phyloP scores from a whole-genome alignment of 1,140 invertebrate species.

The Hypothenemus hampei region DNA sequence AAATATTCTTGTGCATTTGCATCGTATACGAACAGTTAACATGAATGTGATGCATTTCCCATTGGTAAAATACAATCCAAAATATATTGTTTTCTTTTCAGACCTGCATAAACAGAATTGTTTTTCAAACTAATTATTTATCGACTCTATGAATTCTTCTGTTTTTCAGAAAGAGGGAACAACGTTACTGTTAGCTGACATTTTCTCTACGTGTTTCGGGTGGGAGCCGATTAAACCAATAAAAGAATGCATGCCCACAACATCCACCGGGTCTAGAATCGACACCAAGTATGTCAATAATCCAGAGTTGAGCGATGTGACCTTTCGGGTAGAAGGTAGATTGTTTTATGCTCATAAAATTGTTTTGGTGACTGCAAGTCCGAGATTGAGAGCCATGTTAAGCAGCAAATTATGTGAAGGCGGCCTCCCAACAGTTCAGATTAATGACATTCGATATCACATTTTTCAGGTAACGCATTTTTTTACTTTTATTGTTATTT shows the following conservation, averaged over 20 bases:
- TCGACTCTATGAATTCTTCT: neutral
- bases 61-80: no score
- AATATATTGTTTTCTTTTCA: no score
- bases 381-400: constrained; percentile 80
- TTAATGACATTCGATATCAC: constrained; percentile 88
- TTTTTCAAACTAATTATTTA: no score
- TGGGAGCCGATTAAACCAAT: constrained; percentile 79
- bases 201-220: constrained; percentile 83
- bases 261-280: constrained; percentile 59
- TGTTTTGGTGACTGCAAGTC: constrained; percentile 83
- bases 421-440: constrained; percentile 79
- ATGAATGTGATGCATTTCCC: no score
- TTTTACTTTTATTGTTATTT: no score
- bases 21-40: no score
- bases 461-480: constrained; percentile 74
- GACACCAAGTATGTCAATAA: constrained; percentile 92
- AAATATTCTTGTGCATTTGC: no score
- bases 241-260: constrained; percentile 60
- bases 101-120: no score
- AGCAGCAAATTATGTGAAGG: constrained; percentile 72
- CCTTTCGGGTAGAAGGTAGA: constrained; percentile 83
- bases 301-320: constrained; percentile 84
- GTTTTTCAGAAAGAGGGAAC: constrained; percentile 76
- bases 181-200: constrained; percentile 78
- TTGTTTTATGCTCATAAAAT: constrained; percentile 95